Evolutionary conservation across 2,888 invertebrate species (phyloP).

Genomic region (Drosophila recens): DNA sequence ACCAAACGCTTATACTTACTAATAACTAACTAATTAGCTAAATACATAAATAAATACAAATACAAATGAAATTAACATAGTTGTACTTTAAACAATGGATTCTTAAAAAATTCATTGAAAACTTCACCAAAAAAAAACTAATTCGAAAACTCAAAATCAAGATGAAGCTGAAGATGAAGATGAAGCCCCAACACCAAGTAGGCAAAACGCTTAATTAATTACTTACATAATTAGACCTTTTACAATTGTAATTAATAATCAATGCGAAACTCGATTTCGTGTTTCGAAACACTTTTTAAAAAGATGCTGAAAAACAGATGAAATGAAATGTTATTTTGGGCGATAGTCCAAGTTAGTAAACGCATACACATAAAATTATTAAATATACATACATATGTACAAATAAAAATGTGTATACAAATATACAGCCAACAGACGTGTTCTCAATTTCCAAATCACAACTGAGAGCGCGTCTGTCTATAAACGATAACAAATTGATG

Average conservation of each 20-base stretch:
- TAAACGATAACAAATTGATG: conserved; percentile 32
- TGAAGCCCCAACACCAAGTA: conserved; percentile 49
- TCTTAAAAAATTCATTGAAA: conserved; percentile 10
- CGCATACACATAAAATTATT: conserved; percentile 16
- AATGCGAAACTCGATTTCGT: conserved; percentile 2
- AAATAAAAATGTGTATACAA: background rate
- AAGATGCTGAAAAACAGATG: background rate
- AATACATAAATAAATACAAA: background rate
- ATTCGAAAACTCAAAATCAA: conserved; percentile 9
- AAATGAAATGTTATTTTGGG: conserved; percentile 22
- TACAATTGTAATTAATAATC: conserved; percentile 34
- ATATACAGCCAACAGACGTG: conserved; percentile 4
- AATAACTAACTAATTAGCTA: conserved; percentile 23
- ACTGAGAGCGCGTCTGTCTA: conserved; percentile 27
- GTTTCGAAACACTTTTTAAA: conserved; percentile 2
- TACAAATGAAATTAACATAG: conserved; percentile 2
- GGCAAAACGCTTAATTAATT: conserved; percentile 51
- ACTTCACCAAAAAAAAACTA: conserved; percentile 1
- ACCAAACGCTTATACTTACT: conserved; percentile 38
- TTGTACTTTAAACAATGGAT: conserved; percentile 11
- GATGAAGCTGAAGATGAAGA: conserved; percentile 19
- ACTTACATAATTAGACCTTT: conserved; percentile 26
- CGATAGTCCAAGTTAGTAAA: conserved; percentile 23
- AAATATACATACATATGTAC: background rate
- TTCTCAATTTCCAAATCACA: conserved; percentile 17